A percentile compares a stretch with the other conserved stretches of the same genome.
Evolutionary conservation across 2,888 invertebrate genomes (phyloP).

Genomic region (Pristionchus japonicus): DNA sequence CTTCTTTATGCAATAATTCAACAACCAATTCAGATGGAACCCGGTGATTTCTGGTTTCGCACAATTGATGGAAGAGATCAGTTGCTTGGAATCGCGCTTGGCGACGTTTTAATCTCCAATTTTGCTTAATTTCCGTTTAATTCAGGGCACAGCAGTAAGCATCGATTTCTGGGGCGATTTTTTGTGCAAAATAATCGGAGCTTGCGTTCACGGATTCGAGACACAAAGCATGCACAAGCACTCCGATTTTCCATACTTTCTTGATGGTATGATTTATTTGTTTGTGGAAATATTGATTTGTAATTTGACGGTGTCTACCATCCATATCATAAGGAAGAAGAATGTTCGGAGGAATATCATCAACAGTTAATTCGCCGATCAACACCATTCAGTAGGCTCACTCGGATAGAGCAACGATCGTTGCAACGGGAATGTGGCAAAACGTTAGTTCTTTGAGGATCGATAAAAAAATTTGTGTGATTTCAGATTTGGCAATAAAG

Average conservation of each 20-base stretch:
- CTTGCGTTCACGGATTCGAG: background rate
- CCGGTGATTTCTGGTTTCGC: background rate
- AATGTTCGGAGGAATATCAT: background rate
- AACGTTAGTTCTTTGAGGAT: background rate
- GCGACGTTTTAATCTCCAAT: background rate
- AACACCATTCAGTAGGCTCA: background rate
- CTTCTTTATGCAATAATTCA: background rate
- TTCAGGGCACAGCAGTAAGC: background rate
- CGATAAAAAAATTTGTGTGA: no score
- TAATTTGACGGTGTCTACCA: background rate
- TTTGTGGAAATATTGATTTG: background rate
- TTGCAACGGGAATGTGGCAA: background rate
- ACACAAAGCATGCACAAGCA: background rate
- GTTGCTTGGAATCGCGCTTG: background rate
- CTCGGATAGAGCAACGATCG: background rate
- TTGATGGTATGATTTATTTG: background rate
- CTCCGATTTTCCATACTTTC: background rate
- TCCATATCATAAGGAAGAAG: background rate
- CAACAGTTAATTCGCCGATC: background rate
- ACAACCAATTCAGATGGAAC: background rate
- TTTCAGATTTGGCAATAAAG: no score
- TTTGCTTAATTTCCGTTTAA: no score
- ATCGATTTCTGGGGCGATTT: background rate
- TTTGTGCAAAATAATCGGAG: background rate
- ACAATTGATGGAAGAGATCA: background rate